Base-by-base conservation (phyloP, 2,888 invertebrate genomes). In the Liopterus haemorrhoidalis region DNA sequence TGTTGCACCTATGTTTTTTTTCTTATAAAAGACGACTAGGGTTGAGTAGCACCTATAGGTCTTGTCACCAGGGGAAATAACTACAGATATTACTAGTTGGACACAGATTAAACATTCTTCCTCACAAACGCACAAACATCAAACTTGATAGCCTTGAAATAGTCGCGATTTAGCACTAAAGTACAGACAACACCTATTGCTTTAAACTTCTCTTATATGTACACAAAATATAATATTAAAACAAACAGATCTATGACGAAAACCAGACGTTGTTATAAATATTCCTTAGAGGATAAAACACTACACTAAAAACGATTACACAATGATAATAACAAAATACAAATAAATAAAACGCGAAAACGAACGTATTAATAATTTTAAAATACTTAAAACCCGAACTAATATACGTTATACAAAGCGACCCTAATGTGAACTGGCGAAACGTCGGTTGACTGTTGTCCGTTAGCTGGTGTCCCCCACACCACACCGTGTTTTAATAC, bases 1-100 rank as follows among this genome's bases (percentile, higher is more conserved):
- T 50, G 54, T 54, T 56, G 54, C 54, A 53, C 53, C 49, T 54
- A 52, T 48, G 42, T 46, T 47, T 49, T 33, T 20, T n/a, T 18
- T 18, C 19, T 19, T 33, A 47, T 53, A 45, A 40, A 47, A 42
- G 42, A 49, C 31, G 49, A 48, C 48, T 49, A 54, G 54, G 50
- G 50, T 46, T 46, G 49, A 33, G 4, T 18, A 33, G 33, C 33
- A 33, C 33, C 33, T 19, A 19, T 20, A 19, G 33, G 8, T 14
- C 33, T 33, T 33, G 33, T 33, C 33, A 33, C 33, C 33, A n/a
- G 33, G 19, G 33, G 33, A 33, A 33, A 18, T 18, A 19, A 33
- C 16, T 33, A 19, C 33, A 15, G 33, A 33, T 33, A 33, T 19
- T 33, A 33, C 16, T 33, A 33, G 19, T 18, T 20, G 12, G 8